These are phyloP conservation scores for Dryas iulia DNA, from an alignment of 1,140 invertebrate genomes.

Conservation along the genomic window DNA sequence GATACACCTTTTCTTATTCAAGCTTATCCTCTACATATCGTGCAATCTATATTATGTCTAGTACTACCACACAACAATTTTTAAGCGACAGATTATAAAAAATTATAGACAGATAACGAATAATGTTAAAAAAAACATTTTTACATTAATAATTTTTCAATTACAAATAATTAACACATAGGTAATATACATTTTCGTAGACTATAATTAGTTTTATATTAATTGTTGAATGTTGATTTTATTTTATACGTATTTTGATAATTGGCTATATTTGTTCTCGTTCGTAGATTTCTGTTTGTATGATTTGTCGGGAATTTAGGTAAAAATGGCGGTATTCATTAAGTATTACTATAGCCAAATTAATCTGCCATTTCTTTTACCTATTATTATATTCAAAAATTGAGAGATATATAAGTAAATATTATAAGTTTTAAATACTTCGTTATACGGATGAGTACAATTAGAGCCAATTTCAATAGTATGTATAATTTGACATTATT, in stretches of 20 bases:
- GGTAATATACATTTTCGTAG: not conserved
- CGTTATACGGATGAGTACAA: too few species aligned
- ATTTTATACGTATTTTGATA: not conserved
- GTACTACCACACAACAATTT: slow-evolving; percentile 52
- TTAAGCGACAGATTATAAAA: slow-evolving; percentile 27
- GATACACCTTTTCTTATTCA: slow-evolving; percentile 6
- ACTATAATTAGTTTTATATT: not conserved
- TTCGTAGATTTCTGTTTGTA: too few species aligned
- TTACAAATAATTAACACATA: slow-evolving; percentile 1
- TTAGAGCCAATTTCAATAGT: not conserved
- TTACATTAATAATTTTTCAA: not conserved
- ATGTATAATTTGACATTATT: not conserved
- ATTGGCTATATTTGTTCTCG: not conserved
- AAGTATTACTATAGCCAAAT: too few species aligned
- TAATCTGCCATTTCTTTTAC: too few species aligned
- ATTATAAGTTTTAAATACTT: too few species aligned
- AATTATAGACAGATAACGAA: not conserved
- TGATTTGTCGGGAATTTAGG: too few species aligned
- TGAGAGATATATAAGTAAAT: too few species aligned
- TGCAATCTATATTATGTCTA: slow-evolving; percentile 27
- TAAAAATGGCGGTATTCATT: too few species aligned
- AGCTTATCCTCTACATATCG: slow-evolving; percentile 8
- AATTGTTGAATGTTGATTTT: not conserved
- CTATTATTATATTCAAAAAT: too few species aligned
- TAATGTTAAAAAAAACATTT: not conserved